phyloP scores from a whole-genome alignment of 2,797 vertebrate genomes.

The Sebastes itinus region DNA sequence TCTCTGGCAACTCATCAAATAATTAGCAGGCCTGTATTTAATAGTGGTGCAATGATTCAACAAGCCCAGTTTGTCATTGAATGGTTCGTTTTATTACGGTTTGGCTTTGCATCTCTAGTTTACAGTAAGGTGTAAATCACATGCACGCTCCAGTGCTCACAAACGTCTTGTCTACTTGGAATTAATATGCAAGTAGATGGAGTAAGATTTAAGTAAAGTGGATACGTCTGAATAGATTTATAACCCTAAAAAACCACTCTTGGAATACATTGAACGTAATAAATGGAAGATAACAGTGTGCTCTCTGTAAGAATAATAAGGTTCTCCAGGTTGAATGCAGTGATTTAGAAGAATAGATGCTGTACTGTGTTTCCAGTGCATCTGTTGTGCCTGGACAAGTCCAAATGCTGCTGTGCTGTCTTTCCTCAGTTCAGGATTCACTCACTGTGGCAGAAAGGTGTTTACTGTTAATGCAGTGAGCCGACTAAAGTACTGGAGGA shows the following conservation, averaged over 20 bases:
- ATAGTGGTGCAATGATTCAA: too few relatives aligned
- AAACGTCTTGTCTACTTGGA: background rate
- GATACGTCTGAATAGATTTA: background rate
- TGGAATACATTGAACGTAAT: background rate
- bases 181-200: background rate
- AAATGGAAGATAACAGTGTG: background rate
- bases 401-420: conserved; percentile 50
- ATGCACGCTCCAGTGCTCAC: background rate
- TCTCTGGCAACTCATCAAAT: too few relatives aligned
- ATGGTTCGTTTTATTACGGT: too few relatives aligned
- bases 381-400: conserved; percentile 47
- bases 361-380: conserved; percentile 2
- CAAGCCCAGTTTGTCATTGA: too few relatives aligned
- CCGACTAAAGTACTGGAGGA: conserved; percentile 46
- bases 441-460: conserved; percentile 57
- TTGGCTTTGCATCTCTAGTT: background rate
- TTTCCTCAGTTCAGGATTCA: conserved; percentile 23
- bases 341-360: conserved; percentile 40
- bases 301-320: background rate
- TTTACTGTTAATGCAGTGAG: conserved; percentile 53
- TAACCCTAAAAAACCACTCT: background rate
- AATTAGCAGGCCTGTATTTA: too few relatives aligned
- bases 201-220: background rate
- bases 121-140: background rate
- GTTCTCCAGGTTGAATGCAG: background rate